Evolutionary conservation across 2,797 vertebrate species (phyloP).

Genomic region (Sphenodon punctatus): DNA sequence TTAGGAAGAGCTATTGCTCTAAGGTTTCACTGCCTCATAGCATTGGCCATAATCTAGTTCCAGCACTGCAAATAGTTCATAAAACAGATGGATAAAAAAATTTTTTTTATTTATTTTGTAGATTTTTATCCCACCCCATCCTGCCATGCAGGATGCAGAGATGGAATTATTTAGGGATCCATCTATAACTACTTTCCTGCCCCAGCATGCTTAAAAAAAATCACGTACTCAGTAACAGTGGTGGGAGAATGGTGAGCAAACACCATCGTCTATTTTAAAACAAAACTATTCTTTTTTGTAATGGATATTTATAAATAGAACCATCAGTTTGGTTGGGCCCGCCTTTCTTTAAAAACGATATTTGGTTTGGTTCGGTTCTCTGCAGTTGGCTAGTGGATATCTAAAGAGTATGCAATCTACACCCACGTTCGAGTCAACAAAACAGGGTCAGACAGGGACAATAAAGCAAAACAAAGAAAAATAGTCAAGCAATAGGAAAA

Average conservation of each 20-base stretch:
- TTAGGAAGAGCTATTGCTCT: not conserved
- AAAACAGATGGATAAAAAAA: not conserved
- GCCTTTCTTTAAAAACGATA: constrained; percentile 2
- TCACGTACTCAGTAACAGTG: not conserved
- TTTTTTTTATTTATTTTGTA: too few species aligned
- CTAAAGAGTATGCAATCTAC: constrained; percentile 12
- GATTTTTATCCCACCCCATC: too few species aligned
- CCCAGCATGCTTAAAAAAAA: not conserved
- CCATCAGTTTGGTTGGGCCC: constrained; percentile 3
- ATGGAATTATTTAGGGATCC: not conserved
- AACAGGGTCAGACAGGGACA: not conserved
- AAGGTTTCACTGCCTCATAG: not conserved
- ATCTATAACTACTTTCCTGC: not conserved
- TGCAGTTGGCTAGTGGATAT: not conserved
- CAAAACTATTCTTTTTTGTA: not conserved
- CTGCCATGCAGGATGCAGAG: too few species aligned
- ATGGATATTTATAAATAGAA: not conserved
- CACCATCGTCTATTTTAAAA: not conserved
- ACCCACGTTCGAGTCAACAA: constrained; percentile 1
- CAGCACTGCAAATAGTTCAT: not conserved
- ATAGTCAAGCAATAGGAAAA: not conserved
- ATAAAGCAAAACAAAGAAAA: too few species aligned
- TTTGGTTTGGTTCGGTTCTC: constrained; percentile 22
- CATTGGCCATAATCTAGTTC: not conserved
- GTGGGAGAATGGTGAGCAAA: not conserved